These are phyloP conservation scores for Oikopleura dioica DNA, from an alignment of 23 tunicate species.

Conservation along the genomic window DNA sequence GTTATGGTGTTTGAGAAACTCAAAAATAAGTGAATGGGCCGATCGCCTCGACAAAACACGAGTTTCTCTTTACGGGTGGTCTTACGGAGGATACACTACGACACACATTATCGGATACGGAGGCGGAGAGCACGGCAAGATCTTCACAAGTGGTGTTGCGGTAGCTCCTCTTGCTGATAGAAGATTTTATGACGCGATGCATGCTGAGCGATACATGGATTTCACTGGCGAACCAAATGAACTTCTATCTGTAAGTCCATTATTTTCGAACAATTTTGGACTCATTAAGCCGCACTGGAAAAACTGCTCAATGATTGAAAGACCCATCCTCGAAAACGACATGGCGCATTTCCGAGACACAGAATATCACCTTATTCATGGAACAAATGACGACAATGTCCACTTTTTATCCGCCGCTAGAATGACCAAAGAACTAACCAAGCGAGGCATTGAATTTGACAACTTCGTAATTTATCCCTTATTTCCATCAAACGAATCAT, in stretches of 20 bases:
- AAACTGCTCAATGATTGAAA: not conserved
- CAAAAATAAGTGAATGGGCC: not conserved
- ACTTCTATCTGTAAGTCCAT: not conserved
- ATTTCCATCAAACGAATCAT: too few relatives aligned
- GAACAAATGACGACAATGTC: conserved; percentile 95
- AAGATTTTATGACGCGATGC: conserved; percentile 92
- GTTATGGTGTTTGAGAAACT: too few relatives aligned
- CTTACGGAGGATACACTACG: conserved; percentile 90
- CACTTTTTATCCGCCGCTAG: conserved; percentile 82
- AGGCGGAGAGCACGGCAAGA: conserved; percentile 31
- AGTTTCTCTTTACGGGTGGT: conserved; percentile 21
- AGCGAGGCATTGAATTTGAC: conserved; percentile 72
- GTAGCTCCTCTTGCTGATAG: conserved; percentile 57
- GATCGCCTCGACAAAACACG: not conserved
- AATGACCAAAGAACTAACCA: conserved; percentile 82
- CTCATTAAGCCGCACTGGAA: not conserved
- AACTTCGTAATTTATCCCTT: conserved; percentile 70
- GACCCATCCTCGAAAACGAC: conserved; percentile 14
- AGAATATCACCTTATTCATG: conserved; percentile 41
- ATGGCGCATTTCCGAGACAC: conserved; percentile 40
- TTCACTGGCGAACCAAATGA: conserved; percentile 11
- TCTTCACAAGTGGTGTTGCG: conserved; percentile 79
- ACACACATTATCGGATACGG: conserved; percentile 57
- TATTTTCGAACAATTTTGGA: not conserved
- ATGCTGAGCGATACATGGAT: conserved; percentile 90